phyloP scores from a whole-genome alignment of 2,888 invertebrate species.

The Caenorhabditis macrosperma region DNA sequence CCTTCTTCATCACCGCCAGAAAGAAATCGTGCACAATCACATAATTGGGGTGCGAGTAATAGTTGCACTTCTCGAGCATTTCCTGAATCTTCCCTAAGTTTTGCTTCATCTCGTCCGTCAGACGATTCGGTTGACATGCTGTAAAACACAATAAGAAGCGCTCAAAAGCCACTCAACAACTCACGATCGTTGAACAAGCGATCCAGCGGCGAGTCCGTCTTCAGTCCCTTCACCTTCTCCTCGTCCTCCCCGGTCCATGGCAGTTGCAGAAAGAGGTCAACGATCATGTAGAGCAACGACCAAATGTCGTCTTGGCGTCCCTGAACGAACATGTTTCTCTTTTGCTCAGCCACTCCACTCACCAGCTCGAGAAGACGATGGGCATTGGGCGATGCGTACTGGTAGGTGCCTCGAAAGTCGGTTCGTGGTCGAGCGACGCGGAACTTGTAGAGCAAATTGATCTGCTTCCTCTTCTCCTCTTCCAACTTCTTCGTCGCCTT shows the following conservation, averaged over 20 bases:
- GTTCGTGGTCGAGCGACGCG: conserved; percentile 37
- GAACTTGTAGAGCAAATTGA: conserved; percentile 21
- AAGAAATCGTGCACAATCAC: not conserved
- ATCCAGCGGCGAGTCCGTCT: too few relatives aligned
- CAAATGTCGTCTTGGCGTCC: conserved; percentile 26
- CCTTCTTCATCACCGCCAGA: not conserved
- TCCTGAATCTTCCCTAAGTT: not conserved
- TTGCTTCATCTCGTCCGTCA: not conserved
- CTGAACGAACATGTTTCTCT: too few relatives aligned
- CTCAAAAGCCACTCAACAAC: too few relatives aligned
- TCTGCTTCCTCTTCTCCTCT: too few relatives aligned
- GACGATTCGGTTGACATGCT: not conserved
- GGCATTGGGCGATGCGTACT: conserved; percentile 55
- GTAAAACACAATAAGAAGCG: too few relatives aligned
- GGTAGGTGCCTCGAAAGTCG: conserved; percentile 52
- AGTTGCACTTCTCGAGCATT: not conserved
- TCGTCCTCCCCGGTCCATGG: conserved; percentile 18
- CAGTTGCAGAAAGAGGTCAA: conserved; percentile 19
- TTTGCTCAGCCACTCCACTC: too few relatives aligned
- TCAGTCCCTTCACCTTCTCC: too few relatives aligned
- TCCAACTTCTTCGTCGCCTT: too few relatives aligned
- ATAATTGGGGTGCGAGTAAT: not conserved
- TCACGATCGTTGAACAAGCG: too few relatives aligned
- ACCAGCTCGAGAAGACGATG: conserved; percentile 29
- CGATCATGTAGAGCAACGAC: conserved; percentile 41